Evolutionary conservation across 2,797 vertebrate species (phyloP).

Genomic region (Phoxinus dragarum): DNA sequence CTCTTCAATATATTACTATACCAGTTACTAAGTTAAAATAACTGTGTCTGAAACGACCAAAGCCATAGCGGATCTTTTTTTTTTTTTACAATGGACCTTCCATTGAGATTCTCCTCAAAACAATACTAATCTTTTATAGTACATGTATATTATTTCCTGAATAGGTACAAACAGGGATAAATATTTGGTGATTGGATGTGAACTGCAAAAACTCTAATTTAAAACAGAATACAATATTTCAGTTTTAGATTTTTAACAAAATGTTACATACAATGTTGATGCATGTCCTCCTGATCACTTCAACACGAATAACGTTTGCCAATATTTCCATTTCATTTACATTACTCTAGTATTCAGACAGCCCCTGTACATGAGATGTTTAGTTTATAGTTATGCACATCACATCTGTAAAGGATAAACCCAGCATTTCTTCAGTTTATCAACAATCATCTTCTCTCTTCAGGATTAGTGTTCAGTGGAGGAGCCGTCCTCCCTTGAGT

Average conservation of each 20-base stretch:
- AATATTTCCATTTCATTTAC: slow-evolving; percentile 67
- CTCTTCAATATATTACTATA: slow-evolving; percentile 62
- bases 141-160: slow-evolving; percentile 54
- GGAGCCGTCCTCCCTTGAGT: slow-evolving; percentile 50
- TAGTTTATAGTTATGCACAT: slow-evolving; percentile 60
- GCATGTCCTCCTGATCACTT: slow-evolving; percentile 57
- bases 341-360: slow-evolving; percentile 59
- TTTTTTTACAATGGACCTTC: slow-evolving; percentile 52
- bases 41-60: slow-evolving; percentile 43
- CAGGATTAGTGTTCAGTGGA: slow-evolving; percentile 58
- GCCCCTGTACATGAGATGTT: slow-evolving; percentile 61
- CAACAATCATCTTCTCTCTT: slow-evolving; percentile 41
- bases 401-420: slow-evolving; percentile 52
- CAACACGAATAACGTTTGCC: slow-evolving; percentile 50
- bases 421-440: slow-evolving; percentile 52
- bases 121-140: slow-evolving; percentile 55
- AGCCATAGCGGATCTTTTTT: not conserved
- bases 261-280: slow-evolving; percentile 57
- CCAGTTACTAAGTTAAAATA: slow-evolving; percentile 55
- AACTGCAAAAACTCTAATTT: slow-evolving; percentile 56
- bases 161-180: slow-evolving; percentile 59
- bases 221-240: slow-evolving; percentile 59
- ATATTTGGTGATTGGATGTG: slow-evolving; percentile 57
- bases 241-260: slow-evolving; percentile 49
- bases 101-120: slow-evolving; percentile 48